phyloP scores from a whole-genome alignment of 2,113 vertebrate species.

The Elephas maximus region DNA sequence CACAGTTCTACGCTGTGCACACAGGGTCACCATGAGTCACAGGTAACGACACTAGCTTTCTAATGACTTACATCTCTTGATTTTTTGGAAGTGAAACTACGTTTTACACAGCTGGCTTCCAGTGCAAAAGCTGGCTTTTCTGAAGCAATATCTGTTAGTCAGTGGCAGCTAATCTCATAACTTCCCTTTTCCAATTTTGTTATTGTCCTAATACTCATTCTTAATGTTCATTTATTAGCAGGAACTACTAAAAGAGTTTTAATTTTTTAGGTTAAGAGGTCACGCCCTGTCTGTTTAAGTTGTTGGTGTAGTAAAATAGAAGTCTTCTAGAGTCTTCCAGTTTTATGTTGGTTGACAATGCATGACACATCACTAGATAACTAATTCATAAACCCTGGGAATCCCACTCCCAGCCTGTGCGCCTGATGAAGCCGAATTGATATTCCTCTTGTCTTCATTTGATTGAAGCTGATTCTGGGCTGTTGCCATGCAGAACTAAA shows the following conservation, averaged over 20 bases:
- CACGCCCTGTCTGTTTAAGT: neutral
- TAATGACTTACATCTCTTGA: neutral
- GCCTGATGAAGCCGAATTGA: neutral
- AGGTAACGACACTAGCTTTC: neutral
- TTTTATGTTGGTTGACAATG: neutral
- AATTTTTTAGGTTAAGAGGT: neutral
- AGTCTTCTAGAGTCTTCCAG: neutral
- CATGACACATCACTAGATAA: neutral
- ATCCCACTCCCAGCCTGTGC: neutral
- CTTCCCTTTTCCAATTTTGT: neutral
- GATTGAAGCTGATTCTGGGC: neutral
- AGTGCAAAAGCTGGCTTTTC: neutral
- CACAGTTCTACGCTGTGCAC: neutral
- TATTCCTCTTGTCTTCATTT: neutral
- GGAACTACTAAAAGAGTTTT: neutral
- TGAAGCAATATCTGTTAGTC: neutral
- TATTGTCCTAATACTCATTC: neutral
- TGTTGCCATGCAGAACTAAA: neutral
- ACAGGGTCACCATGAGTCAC: neutral
- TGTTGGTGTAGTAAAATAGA: neutral
- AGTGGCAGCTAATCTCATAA: neutral
- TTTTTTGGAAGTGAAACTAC: neutral
- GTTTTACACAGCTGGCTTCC: neutral
- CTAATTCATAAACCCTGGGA: neutral
- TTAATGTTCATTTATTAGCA: conserved; percentile 29